Evolutionary conservation across 2,888 invertebrate genomes (phyloP), one percentile per base, ranked within the genome.

Genomic region (Chloroclystis v-ata): DNA sequence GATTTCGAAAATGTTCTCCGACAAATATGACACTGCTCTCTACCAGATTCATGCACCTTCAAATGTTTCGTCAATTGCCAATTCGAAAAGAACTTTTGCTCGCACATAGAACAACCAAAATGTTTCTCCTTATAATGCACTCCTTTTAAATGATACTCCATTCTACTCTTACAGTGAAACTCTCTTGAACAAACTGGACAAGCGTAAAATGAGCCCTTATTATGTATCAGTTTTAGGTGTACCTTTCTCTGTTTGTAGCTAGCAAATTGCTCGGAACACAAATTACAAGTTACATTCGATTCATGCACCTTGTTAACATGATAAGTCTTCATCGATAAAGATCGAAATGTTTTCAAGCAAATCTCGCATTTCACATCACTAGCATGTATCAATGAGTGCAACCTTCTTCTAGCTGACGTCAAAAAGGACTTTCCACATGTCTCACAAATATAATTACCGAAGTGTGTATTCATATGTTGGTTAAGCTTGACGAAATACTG

Each of bases 41-140:
- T 77, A 0, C 89, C 89, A 0, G 75, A 75, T 60, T 90, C 90
- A 20, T 81, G 86, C 0, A 89, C 59, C 83, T 37, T 44, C 0
- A 89, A 87, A 41, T 90, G 90, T 14, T 87, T 85, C 24, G 85
- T 82, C 0, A 90, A 76, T 32, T 85, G 87, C 0, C 84, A 82
- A 2, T 73, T 80, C 0, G 89, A 88, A 42, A 89, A 89, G 54
- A 90, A 90, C 43, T 75, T 80, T 28, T 82, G 82, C 0, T 85
- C 89, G 47, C 90, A 90, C 49, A 89, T 67, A 0, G 78, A 57
- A 38, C 90, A 90, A 0, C 77, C 52, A 37, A 77, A 89, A 37
- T 86, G 81, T 59, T 78, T 84, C 60, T 86, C 87, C 1, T 72
- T 70, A 0, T 85, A 64, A 42, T 89, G 89, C 0, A 89, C 85